Evolutionary conservation across 2,888 invertebrate genomes (phyloP).

Genomic region (Melinaea marsaeus): DNA sequence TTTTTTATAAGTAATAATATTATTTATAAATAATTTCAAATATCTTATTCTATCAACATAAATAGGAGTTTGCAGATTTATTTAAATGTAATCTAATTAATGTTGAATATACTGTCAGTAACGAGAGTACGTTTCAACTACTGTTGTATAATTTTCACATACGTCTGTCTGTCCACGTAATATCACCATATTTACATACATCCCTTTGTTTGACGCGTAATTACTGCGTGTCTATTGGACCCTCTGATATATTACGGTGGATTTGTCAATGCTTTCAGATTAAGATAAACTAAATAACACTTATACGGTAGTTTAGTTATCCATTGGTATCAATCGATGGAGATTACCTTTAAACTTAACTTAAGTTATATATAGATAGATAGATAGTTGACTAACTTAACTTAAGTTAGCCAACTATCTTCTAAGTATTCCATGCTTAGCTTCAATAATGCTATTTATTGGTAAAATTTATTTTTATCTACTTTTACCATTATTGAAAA

Average conservation of each 20-base stretch:
- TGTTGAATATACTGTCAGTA: conserved; percentile 32
- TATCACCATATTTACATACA: conserved; percentile 68
- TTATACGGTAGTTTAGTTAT: not conserved
- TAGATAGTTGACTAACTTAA: too few relatives aligned
- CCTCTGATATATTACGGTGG: conserved; percentile 49
- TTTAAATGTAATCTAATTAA: not conserved
- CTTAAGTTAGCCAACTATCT: too few relatives aligned
- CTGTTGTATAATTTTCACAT: conserved; percentile 73
- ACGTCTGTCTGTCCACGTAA: conserved; percentile 67
- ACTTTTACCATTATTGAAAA: too few relatives aligned
- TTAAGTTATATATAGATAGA: not conserved
- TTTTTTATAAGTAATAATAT: not conserved
- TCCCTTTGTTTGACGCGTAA: conserved; percentile 70
- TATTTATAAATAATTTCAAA: not conserved
- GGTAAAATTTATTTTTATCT: too few relatives aligned
- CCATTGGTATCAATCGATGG: not conserved
- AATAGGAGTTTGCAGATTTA: not conserved
- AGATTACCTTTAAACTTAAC: not conserved
- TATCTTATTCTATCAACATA: not conserved
- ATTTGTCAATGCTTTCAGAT: conserved; percentile 54
- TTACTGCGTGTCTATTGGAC: conserved; percentile 46
- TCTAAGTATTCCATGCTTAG: too few relatives aligned
- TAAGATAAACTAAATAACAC: conserved; percentile 7
- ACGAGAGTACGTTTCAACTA: conserved; percentile 35
- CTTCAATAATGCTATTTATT: too few relatives aligned